These are phyloP conservation scores for Paraplagusia blochii DNA, from an alignment of 2,113 vertebrate species.

Conservation along the genomic window DNA sequence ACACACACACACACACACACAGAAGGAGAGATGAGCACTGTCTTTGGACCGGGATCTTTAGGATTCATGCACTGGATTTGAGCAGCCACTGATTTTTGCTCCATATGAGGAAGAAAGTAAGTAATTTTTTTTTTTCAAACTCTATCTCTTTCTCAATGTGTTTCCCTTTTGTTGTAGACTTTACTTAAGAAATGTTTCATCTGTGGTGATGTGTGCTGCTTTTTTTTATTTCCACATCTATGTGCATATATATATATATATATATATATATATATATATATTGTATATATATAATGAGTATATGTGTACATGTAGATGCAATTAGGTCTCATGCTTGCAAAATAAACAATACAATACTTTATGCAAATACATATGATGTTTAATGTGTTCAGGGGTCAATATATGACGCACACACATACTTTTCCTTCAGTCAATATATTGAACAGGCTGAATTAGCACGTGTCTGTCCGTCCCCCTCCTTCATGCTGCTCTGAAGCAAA, in stretches of 20 bases:
- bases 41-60: conserved; percentile 25
- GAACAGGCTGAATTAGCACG: not conserved
- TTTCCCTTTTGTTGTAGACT: not conserved
- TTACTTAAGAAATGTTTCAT: too few relatives aligned
- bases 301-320: too few relatives aligned
- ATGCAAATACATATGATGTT: not conserved
- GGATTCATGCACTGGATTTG: conserved; percentile 55
- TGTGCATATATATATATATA: too few relatives aligned
- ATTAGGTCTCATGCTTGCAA: too few relatives aligned
- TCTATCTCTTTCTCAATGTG: not conserved
- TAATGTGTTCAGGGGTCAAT: conserved; percentile 5
- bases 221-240: too few relatives aligned
- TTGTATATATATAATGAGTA: too few relatives aligned
- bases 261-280: too few relatives aligned
- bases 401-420: not conserved
- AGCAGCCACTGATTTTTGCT: conserved; percentile 57
- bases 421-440: conserved; percentile 25
- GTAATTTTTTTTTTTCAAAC: conserved; percentile 19
- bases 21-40: conserved; percentile 34
- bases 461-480: not conserved
- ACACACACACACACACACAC: conserved; percentile 4
- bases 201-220: too few relatives aligned
- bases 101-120: conserved; percentile 76
- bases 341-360: too few relatives aligned
- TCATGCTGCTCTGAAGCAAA: not conserved